Evolutionary conservation across 1,140 invertebrate genomes (phyloP), one percentile per base, ranked within the genome.

Genomic region (Drosophila willistoni): DNA sequence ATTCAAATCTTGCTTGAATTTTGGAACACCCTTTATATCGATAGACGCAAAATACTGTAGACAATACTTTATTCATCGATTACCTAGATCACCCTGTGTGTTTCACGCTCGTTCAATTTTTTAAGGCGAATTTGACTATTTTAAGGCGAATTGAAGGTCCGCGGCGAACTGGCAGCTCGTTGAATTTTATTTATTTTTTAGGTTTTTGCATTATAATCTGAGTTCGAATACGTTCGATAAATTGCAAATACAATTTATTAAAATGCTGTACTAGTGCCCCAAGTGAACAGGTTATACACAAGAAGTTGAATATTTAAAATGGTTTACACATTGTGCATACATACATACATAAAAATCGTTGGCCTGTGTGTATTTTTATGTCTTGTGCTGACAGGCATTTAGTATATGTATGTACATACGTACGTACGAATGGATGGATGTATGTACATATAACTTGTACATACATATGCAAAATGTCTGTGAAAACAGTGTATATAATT

Each of bases 131-230:
- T 22, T 22, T 22, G 19, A 22, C 19, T 22, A 22, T 22, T 1
- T 22, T 22, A 22, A 22, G 19, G 19, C 19, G 19, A 22, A 22
- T 22, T 22, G 2, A 22, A 22, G 19, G 19, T 22, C 19, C 19
- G 19, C 19, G 19, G 19, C 19, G 19, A 22, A 22, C 73, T 77
- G 71, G 67, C 71, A 77, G 71, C 86, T 79, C 29, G 29, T 29
- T 29, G 29, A 29, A 29, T 29, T 29, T 79, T 73, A 73, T 61
- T 68, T 81, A 82, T 79, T 82, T 75, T 78, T 87, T 70, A 86
- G 73, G 79, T 82, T 85, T 85, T 82, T 72, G 68, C 62, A 71
- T 84, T 81, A 63, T 69, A 64, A 60, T 68, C 89, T 71, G 64
- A 47, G 55, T n/a, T 61, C 36, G 63, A 69, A 25, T 75, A 55